A percentile compares a stretch with the other conserved stretches of the same genome.
Conservation (phyloP, 2,797 vertebrate genomes). For the Etheostoma nigrum region DNA sequence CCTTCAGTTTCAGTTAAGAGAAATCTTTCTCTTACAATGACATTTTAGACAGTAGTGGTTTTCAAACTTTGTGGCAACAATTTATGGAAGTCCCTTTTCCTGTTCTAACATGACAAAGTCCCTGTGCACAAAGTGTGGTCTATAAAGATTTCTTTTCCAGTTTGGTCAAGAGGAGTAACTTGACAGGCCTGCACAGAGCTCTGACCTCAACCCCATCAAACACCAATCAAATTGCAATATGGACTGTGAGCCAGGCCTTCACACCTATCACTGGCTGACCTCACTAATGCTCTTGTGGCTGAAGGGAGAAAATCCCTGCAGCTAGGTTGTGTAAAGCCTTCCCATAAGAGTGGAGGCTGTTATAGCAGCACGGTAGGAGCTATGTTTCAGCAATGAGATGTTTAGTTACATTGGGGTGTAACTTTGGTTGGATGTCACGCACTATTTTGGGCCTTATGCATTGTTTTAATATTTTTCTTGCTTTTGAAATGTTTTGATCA, state of each 20-base stretch:
- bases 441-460: neutral
- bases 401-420: neutral
- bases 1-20: neutral
- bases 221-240: neutral
- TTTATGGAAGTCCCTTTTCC: neutral
- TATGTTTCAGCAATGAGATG: neutral
- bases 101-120: neutral
- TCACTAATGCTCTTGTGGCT: neutral
- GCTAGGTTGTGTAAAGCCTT: neutral
- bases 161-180: neutral
- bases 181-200: neutral
- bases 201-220: neutral
- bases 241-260: neutral
- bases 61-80: neutral
- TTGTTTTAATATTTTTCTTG: neutral
- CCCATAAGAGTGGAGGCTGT: neutral
- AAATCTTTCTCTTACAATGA: neutral
- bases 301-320: constrained; percentile 8
- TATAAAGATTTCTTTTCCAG: neutral
- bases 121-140: neutral
- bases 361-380: neutral
- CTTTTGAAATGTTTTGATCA: too few relatives aligned
- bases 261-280: neutral
- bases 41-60: neutral
- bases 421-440: neutral